Evolutionary conservation across 2,797 vertebrate species (phyloP), one percentile per base, ranked within the genome.

Genomic region (Cottoperca gobio): DNA sequence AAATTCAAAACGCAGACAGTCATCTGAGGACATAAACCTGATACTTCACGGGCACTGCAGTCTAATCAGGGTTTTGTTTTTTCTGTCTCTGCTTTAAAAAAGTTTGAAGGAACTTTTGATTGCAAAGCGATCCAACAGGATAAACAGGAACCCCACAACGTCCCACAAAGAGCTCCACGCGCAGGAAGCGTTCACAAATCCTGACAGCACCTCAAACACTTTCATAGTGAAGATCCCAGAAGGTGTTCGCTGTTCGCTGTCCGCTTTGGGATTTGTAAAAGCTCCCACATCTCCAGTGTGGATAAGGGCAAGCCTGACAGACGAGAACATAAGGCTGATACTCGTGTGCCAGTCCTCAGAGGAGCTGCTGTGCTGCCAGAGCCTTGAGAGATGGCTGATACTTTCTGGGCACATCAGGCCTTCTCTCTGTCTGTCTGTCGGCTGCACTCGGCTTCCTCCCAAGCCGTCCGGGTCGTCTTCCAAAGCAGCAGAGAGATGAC

Each of bases 401-500:
- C 70, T 86, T 86, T 82, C 81, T 81, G 78, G 84, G 87, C 82
- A 80, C 79, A 77, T 86, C 80, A 62, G 81, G 71, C 55, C 48
- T 82, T 77, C 75, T 69, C 49, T 58, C 57, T 49, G 60, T 64
- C 60, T 58, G 66, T 74, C 83, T 84, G 78, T 63, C 37, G 55
- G 79, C 82, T 72, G 75, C 65, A 65, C 70, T 64, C 89, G 88
- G 87, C 88, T 16, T 74, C 57, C 63, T 68, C 83, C 87, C 89
- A 88, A 73, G 53, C 77, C 55, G 42, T 76, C 63, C 68, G 50
- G 53, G 35, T 85, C 43, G 31, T 80, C 81, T 75, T 87, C 89
- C 86, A 87, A 77, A 71, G 79, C 86, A 84, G 83, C 85, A 75
- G 48, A 86, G 76, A 68, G 76, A 92, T 88, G 89, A 93, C 90